Conservation (phyloP, 1,140 invertebrate species). For the Rhyacophila brunnea region DNA sequence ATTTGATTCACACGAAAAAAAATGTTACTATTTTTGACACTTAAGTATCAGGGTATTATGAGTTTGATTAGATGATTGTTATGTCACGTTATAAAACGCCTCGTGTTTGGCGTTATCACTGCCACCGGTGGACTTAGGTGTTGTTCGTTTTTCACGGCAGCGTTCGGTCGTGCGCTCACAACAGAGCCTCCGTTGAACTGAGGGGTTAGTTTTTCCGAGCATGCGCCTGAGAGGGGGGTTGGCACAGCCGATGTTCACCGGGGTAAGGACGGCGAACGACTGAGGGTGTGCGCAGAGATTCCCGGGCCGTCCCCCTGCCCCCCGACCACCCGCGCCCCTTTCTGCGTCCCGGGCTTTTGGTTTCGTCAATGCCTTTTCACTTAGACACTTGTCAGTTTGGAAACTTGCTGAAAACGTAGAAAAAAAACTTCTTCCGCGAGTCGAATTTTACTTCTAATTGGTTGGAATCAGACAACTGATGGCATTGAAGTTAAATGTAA, state of each 20-base stretch:
- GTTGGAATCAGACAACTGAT: no score
- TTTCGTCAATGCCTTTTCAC: conserved; percentile 2
- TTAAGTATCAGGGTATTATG: no score
- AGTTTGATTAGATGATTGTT: no score
- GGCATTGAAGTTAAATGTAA: no score
- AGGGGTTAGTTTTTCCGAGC: conserved; percentile 6
- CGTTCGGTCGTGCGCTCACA: background rate
- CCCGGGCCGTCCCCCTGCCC: conserved; percentile 28
- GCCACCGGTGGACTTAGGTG: background rate
- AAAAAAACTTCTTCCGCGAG: no score
- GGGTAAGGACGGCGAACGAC: conserved; percentile 25
- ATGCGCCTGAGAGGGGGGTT: conserved; percentile 7
- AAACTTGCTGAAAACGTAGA: no score
- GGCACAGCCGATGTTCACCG: conserved; percentile 17
- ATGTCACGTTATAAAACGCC: no score
- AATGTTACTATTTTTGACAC: no score
- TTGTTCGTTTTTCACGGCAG: conserved; percentile 1
- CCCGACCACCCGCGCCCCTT: background rate
- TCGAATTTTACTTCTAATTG: no score
- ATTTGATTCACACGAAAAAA: no score
- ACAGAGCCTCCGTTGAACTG: background rate
- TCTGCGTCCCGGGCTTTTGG: conserved; percentile 18
- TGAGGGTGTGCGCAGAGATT: conserved; percentile 29
- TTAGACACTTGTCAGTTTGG: background rate
- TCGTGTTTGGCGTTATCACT: no score